These are phyloP conservation scores for Budorcas taxicolor DNA, from an alignment of 2,113 vertebrate genomes.

Conservation along the genomic window DNA sequence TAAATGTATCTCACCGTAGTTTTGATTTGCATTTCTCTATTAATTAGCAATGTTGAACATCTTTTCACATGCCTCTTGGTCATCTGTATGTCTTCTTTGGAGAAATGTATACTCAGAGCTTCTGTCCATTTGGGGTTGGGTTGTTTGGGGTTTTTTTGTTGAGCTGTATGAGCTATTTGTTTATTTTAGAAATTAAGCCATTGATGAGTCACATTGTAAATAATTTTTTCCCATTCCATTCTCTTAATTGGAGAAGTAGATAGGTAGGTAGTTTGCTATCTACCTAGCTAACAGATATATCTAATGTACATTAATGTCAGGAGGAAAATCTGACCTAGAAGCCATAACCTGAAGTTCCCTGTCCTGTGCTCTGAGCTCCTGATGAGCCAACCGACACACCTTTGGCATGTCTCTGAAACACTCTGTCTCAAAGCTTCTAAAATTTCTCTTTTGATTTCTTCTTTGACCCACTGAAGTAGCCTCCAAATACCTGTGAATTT, in stretches of 20 bases:
- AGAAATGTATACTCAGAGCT: background rate
- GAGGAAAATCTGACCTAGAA: background rate
- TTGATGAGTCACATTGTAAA: background rate
- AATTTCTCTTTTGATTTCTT: background rate
- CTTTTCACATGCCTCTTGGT: background rate
- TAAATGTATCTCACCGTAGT: background rate
- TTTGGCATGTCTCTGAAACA: background rate
- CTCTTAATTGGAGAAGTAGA: background rate
- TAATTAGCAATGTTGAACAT: background rate
- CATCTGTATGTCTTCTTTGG: background rate
- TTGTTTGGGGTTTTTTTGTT: background rate
- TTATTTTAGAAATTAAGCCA: background rate
- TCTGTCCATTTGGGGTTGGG: background rate
- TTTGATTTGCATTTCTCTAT: background rate
- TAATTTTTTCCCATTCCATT: background rate
- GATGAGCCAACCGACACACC: background rate
- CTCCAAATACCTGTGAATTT: background rate
- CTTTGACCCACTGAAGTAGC: background rate
- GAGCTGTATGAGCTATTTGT: background rate
- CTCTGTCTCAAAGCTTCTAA: background rate
- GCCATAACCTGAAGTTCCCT: background rate
- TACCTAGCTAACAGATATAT: background rate
- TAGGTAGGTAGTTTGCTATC: background rate
- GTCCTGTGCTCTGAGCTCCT: background rate
- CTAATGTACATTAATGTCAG: background rate